Base-by-base conservation (phyloP, 2,888 invertebrate species). In the Alitta virens region DNA sequence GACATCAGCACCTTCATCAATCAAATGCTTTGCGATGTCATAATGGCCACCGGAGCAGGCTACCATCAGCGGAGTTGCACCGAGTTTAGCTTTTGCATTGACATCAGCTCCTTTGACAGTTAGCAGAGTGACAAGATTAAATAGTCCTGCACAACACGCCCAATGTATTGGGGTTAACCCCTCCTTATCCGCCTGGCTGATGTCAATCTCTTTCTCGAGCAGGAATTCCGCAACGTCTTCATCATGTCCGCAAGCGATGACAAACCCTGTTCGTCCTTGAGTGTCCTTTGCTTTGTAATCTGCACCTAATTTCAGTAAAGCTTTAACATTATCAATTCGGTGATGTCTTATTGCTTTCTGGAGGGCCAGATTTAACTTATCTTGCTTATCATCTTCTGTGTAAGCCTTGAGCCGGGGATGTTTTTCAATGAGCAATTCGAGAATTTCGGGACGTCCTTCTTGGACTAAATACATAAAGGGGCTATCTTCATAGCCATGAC, bases 41-140 rank as follows among this genome's bases (percentile, higher is more conserved):
- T 50, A 51, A 51, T 63, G 64, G 33, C 68, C 57, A 7, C 60
- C 63, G 14, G 68, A 71, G 59, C 70, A 70, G 14, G 70, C 71
- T n/a, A 71, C 70, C 71, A 71, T 71, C 14, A 71, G 64, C 0
- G 70, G 70, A 1, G 71, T 69, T 14, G 70, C 71, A 1, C 71
- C 71, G 16, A 68, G 65, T 18, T 67, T 68, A 18, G 70, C 71
- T 33, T 56, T 27, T 0, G 21, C 51, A 24, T 70, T 64, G 24
- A 68, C 63, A 5, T 14, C 25, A 16, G 62, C 27, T 12, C 68
- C 68, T 26, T 55, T 56, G 27, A 61, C 40, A 23, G 70, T 25
- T 12, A 71, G 64, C 18, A 23, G 18, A n/a, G 42, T 26, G 43
- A 68, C 68, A n/a, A 66, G 25, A 3, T 40, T 33, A 7, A 38